A percentile compares a stretch with the other conserved stretches of the same genome.
These are phyloP conservation scores for Lysandra coridon DNA, from an alignment of 2,888 invertebrate species.

Conservation along the genomic window DNA sequence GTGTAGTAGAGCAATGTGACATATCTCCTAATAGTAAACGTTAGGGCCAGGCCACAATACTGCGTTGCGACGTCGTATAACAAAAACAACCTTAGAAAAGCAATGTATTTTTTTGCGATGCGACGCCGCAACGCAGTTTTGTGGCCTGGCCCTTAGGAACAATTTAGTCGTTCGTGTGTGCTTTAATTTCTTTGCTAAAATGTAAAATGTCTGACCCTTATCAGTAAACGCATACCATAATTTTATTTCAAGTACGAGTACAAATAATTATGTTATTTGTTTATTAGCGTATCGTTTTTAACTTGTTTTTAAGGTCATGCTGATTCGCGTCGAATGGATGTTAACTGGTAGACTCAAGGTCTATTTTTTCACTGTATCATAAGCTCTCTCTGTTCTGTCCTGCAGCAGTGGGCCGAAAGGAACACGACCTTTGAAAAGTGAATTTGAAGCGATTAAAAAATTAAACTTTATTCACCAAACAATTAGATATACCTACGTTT, in stretches of 20 bases:
- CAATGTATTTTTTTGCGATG: too few species aligned
- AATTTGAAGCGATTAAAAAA: too few species aligned
- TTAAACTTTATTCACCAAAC: not conserved
- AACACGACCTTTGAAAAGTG: not conserved
- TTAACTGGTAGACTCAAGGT: not conserved
- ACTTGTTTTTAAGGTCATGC: slow-evolving; percentile 1
- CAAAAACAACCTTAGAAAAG: too few species aligned
- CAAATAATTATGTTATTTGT: slow-evolving; percentile 9
- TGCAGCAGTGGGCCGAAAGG: not conserved
- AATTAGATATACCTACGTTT: not conserved
- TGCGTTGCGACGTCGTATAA: too few species aligned
- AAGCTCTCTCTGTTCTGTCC: slow-evolving; percentile 11
- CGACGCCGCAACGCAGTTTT: too few species aligned
- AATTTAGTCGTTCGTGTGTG: too few species aligned
- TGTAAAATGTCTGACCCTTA: not conserved
- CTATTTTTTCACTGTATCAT: not conserved
- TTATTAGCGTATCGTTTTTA: not conserved
- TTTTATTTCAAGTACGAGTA: not conserved
- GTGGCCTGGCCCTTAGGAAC: too few species aligned
- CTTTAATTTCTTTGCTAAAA: not conserved
- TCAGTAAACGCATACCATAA: not conserved
- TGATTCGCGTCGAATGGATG: not conserved
- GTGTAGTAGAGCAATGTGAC: too few species aligned
- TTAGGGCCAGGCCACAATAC: too few species aligned
- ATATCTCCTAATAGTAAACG: too few species aligned